Base-by-base conservation (phyloP, 2,797 vertebrate species). In the Picus viridis region DNA sequence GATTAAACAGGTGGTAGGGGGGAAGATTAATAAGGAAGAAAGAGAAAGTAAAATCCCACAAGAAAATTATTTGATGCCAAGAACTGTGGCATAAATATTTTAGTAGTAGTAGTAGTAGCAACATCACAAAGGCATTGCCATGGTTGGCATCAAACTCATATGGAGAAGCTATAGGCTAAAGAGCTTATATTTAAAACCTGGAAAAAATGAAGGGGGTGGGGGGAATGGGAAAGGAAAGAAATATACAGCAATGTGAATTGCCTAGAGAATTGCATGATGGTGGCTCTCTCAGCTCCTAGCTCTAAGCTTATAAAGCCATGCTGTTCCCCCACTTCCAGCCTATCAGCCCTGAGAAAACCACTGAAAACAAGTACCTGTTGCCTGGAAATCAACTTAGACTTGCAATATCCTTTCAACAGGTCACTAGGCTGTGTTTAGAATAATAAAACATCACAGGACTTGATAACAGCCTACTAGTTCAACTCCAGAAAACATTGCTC, bases 231-330 rank as follows among this genome's bases (percentile, higher is more conserved):
- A n/a, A 8, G 10, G 15, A 27, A 67, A 45, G 2, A 65, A 29
- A 45, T 9, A 30, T 0, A 27, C 9, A 79, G 36, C n/a, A 65
- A 43, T 85, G 30, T 32, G n/a, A 70, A 34, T 2, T 14, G 63
- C 34, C 26, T 27, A 26, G 26, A 36, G 43, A 1, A 0, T 45
- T 29, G 41, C 47, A 13, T 3, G 7, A 27, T 3, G 2, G n/a
- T n/a, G 81, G n/a, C 45, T 67, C 41, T 74, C 65, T 53, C 70
- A 65, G 65, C 53, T 76, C 24, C 65, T 32, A 36, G 56, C 30
- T n/a, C 36, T 57, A 58, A 56, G 27, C 71, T 59, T 4, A 41
- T 7, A 43, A 76, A 84, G 45, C 29, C n/a, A 23, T 6, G 9
- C 13, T 23, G 17, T 27, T 24, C 47, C 19, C 54, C 62, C 4